These are phyloP conservation scores for Chaetoderma sp. DNA, from an alignment of 2,888 invertebrate species.

Conservation along the genomic window DNA sequence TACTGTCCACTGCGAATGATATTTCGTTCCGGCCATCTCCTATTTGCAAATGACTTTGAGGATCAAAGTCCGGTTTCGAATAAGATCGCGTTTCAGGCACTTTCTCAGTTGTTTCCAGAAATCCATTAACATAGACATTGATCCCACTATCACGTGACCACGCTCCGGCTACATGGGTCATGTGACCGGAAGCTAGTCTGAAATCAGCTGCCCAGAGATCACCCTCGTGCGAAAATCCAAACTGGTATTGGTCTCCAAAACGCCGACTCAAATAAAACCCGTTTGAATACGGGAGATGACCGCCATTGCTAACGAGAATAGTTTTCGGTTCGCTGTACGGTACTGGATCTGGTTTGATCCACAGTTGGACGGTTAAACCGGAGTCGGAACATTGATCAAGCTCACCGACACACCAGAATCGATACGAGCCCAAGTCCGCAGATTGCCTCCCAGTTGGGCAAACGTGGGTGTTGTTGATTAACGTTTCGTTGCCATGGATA, in stretches of 20 bases:
- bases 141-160: slow-evolving; percentile 44
- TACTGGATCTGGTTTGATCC: slow-evolving; percentile 42
- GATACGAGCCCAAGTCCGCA: slow-evolving; percentile 52
- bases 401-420: slow-evolving; percentile 65
- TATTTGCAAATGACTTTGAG: slow-evolving; percentile 6
- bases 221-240: slow-evolving; percentile 48
- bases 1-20: slow-evolving; percentile 19
- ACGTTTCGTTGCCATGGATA: too few relatives aligned
- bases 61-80: slow-evolving; percentile 24
- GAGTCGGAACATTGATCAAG: slow-evolving; percentile 45
- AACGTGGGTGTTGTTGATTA: too few relatives aligned
- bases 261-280: slow-evolving; percentile 57
- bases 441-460: too few relatives aligned
- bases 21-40: slow-evolving; percentile 29
- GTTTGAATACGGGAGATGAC: slow-evolving; percentile 52
- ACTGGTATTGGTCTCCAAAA: slow-evolving; percentile 57
- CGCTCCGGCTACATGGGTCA: slow-evolving; percentile 44
- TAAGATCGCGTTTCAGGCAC: slow-evolving; percentile 24
- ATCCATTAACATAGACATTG: slow-evolving; percentile 51
- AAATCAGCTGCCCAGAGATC: slow-evolving; percentile 48
- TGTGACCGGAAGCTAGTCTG: slow-evolving; percentile 36
- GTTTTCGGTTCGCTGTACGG: slow-evolving; percentile 36
- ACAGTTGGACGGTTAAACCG: slow-evolving; percentile 53
- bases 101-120: slow-evolving; percentile 18
- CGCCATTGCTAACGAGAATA: slow-evolving; percentile 55